Conservation (phyloP, 2,888 invertebrate genomes). For the Drosophila prostipennis region DNA sequence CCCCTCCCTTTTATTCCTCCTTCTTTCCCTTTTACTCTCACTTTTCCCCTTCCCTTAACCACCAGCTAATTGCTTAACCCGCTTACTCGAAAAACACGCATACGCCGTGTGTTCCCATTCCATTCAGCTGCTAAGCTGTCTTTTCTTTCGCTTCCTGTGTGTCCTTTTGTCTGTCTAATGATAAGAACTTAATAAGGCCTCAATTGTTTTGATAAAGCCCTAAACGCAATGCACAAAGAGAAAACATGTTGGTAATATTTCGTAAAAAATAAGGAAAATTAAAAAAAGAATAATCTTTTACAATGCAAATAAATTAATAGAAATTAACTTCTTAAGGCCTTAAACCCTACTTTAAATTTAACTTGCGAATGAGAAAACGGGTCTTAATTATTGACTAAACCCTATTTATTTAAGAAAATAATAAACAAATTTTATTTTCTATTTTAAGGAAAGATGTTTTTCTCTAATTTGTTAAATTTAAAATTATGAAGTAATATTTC, state of each 20-base stretch:
- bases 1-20: background rate
- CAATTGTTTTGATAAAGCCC: conserved; percentile 66
- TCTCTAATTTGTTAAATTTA: no score
- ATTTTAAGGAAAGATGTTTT: no score
- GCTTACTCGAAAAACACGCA: conserved; percentile 52
- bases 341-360: no score
- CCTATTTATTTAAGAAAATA: no score
- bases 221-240: conserved; percentile 18
- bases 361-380: no score
- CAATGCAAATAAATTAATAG: no score
- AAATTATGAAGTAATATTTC: no score
- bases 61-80: conserved; percentile 52
- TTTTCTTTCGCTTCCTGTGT: conserved; percentile 28
- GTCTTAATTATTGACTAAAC: no score
- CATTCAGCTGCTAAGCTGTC: conserved; percentile 22
- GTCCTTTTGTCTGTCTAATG: conserved; percentile 44
- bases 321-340: no score
- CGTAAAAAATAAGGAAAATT: no score
- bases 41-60: conserved; percentile 7
- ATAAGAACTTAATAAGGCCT: conserved; percentile 56
- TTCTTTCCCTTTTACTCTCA: background rate
- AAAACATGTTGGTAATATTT: background rate
- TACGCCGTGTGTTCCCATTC: conserved; percentile 30
- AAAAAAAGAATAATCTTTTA: no score
- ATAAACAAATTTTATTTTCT: no score